A percentile compares a stretch with the other conserved stretches of the same genome.
Evolutionary conservation across 2,113 vertebrate genomes (phyloP).

Genomic region (Plecturocebus donacophilus): DNA sequence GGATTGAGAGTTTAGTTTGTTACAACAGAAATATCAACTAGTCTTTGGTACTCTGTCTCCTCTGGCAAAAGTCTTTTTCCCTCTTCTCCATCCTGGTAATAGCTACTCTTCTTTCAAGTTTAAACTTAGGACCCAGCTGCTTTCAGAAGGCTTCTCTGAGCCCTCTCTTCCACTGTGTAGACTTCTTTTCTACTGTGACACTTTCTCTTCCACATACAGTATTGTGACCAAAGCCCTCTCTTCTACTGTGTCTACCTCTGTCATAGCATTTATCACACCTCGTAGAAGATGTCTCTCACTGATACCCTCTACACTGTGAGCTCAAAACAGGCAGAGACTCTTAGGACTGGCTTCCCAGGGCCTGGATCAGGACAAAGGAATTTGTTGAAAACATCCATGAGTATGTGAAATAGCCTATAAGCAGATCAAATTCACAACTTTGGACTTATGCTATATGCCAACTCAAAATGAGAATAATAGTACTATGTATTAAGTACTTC

Average conservation of each 20-base stretch:
- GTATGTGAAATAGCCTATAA: not conserved
- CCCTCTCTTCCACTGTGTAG: not conserved
- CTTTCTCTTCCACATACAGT: too few relatives aligned
- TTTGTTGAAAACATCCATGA: not conserved
- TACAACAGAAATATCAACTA: not conserved
- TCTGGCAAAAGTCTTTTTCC: not conserved
- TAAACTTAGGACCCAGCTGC: not conserved
- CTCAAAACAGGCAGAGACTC: not conserved
- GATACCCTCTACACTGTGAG: not conserved
- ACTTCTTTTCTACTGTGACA: too few relatives aligned
- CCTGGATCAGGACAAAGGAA: not conserved
- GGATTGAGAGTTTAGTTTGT: not conserved
- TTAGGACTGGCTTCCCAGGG: not conserved
- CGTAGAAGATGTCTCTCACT: not conserved
- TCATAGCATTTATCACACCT: not conserved
- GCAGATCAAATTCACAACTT: not conserved
- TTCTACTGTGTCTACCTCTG: not conserved
- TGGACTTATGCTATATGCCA: not conserved
- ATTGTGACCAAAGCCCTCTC: not conserved
- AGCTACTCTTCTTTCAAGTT: not conserved
- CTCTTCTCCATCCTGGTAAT: not conserved
- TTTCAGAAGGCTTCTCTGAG: not conserved
- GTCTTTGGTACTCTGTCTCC: not conserved
- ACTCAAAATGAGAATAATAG: conserved; percentile 26
- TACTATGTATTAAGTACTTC: not conserved